A percentile compares a stretch with the other conserved stretches of the same genome.
phyloP scores from a whole-genome alignment of 2,113 vertebrate species.

The Lontra canadensis region DNA sequence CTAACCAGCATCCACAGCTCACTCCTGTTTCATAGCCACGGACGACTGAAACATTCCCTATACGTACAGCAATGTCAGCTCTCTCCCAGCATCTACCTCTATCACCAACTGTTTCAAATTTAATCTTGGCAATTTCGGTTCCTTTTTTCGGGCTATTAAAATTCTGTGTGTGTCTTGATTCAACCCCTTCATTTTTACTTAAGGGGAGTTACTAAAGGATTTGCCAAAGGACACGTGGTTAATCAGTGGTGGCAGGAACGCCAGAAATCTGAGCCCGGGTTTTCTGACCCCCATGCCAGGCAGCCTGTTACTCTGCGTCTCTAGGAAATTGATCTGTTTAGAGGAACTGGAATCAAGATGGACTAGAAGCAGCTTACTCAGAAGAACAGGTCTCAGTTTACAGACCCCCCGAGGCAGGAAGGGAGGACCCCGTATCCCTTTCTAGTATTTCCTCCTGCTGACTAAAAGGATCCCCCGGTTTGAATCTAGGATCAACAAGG shows the following conservation, averaged over 20 bases:
- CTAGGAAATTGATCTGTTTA: neutral
- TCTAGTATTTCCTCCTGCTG: neutral
- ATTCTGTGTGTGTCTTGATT: neutral
- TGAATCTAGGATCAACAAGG: constrained; percentile 7
- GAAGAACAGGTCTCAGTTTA: constrained; percentile 39
- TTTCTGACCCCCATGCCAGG: neutral
- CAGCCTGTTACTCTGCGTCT: neutral
- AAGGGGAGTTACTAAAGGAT: neutral
- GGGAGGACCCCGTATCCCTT: neutral
- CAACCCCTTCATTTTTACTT: neutral
- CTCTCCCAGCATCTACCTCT: neutral
- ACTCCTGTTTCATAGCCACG: neutral
- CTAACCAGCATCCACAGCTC: neutral
- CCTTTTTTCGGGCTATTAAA: neutral
- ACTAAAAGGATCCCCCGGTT: neutral
- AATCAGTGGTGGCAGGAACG: neutral
- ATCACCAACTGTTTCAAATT: neutral
- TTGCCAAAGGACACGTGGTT: neutral
- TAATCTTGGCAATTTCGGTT: neutral
- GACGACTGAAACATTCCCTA: neutral
- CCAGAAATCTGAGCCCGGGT: neutral
- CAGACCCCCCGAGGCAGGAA: neutral
- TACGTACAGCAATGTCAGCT: neutral
- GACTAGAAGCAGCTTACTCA: neutral
- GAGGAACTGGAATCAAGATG: neutral